Conservation (phyloP, 1,140 invertebrate genomes). For the Gonioctena quinquepunctata region DNA sequence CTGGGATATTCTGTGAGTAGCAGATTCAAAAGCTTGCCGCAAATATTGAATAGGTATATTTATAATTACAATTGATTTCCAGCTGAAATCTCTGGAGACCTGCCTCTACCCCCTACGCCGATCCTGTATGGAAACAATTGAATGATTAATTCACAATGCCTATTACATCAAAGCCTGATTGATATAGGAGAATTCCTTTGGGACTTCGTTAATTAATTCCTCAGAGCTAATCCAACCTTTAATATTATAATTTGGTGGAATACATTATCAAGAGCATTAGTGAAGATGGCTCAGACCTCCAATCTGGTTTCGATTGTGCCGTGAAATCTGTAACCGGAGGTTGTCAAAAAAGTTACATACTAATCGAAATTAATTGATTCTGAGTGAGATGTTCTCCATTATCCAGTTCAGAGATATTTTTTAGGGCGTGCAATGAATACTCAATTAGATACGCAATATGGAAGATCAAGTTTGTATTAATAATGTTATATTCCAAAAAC, state of each 20-base stretch:
- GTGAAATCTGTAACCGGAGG: background rate
- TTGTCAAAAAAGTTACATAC: background rate
- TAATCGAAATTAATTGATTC: background rate
- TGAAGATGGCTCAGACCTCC: background rate
- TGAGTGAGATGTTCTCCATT: background rate
- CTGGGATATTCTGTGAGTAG: too few relatives aligned
- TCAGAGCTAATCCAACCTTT: background rate
- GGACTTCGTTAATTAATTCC: slow-evolving; percentile 3
- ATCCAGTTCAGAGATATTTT: background rate
- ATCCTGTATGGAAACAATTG: background rate
- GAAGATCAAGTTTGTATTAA: too few relatives aligned
- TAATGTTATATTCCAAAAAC: too few relatives aligned
- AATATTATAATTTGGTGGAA: background rate
- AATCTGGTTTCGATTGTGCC: background rate
- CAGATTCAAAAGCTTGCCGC: too few relatives aligned
- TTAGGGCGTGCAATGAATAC: background rate
- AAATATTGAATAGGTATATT: too few relatives aligned
- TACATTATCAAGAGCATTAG: background rate
- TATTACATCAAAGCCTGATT: slow-evolving; percentile 1
- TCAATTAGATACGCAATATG: background rate
- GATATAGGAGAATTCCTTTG: background rate
- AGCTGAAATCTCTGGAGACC: too few relatives aligned
- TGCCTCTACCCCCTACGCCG: too few relatives aligned
- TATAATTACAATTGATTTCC: too few relatives aligned
- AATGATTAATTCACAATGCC: background rate